phyloP scores from a whole-genome alignment of 2,113 vertebrate genomes.

The Gymnogyps californianus region DNA sequence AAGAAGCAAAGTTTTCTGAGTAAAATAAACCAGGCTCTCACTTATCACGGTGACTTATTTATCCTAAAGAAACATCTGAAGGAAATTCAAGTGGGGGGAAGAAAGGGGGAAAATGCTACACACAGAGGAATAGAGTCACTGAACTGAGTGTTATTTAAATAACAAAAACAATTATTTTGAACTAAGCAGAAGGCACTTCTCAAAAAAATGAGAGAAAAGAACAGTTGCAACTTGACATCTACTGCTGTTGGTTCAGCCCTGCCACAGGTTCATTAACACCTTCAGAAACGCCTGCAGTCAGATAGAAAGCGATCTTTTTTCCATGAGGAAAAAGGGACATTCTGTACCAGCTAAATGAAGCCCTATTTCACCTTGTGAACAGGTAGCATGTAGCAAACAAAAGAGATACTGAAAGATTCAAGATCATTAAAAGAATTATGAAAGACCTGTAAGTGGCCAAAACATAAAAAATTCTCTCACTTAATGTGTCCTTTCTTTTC shows the following conservation, averaged over 20 bases:
- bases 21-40: background rate
- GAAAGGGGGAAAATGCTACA: background rate
- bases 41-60: background rate
- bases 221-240: background rate
- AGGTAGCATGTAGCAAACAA: background rate
- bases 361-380: conserved; percentile 15
- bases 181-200: background rate
- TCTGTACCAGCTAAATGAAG: background rate
- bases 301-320: background rate
- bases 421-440: conserved; percentile 2
- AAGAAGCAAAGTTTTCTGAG: background rate
- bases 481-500: conserved; percentile 3
- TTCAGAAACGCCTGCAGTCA: background rate
- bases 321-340: background rate
- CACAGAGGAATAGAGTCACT: background rate
- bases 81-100: background rate
- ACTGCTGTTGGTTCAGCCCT: background rate
- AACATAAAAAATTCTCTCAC: conserved; percentile 34
- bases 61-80: background rate
- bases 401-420: conserved; percentile 3
- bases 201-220: background rate
- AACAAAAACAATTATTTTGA: background rate
- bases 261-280: background rate
- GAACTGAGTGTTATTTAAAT: background rate
- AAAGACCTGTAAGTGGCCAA: background rate